Percentiles rank a stretch among this genome's conserved stretches.
These are phyloP conservation scores for Latheticus oryzae DNA, from an alignment of 2,888 invertebrate genomes.

Conservation along the genomic window DNA sequence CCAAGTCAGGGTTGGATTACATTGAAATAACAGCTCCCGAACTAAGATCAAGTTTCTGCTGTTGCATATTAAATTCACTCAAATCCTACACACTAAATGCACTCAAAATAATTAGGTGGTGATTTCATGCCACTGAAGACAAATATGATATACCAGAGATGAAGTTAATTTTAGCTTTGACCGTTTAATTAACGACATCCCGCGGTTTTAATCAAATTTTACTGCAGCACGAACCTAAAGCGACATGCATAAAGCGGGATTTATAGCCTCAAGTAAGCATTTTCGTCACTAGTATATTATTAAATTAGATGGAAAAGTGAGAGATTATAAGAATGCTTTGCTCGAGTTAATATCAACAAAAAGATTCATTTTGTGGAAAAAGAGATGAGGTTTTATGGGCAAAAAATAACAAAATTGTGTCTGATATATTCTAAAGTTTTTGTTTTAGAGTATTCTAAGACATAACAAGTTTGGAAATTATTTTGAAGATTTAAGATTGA, in stretches of 20 bases:
- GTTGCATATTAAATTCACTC: conserved; percentile 25
- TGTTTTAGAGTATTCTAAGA: too few relatives aligned
- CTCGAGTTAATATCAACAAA: too few relatives aligned
- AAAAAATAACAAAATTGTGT: too few relatives aligned
- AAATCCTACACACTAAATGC: conserved; percentile 28
- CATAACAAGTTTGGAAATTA: too few relatives aligned
- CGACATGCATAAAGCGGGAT: conserved; percentile 13
- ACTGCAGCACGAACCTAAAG: conserved; percentile 7
- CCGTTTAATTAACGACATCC: conserved; percentile 35
- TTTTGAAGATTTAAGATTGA: too few relatives aligned
- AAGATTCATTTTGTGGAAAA: too few relatives aligned
- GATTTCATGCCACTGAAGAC: conserved; percentile 26
- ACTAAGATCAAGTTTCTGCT: conserved; percentile 7
- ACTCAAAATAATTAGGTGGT: conserved; percentile 33
- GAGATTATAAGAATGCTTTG: too few relatives aligned
- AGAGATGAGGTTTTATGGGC: too few relatives aligned
- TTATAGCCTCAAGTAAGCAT: background rate
- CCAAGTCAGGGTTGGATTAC: conserved; percentile 8
- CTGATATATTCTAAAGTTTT: too few relatives aligned
- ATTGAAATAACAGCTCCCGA: conserved; percentile 5
- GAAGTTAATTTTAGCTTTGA: conserved; percentile 25
- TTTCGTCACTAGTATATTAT: background rate
- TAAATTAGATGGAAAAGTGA: too few relatives aligned
- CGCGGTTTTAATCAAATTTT: conserved; percentile 32
- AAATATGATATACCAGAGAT: conserved; percentile 14